A percentile compares a stretch with the other conserved stretches of the same genome.
Conservation (phyloP, 2,113 vertebrate species). For the Bolborhynchus lineola region DNA sequence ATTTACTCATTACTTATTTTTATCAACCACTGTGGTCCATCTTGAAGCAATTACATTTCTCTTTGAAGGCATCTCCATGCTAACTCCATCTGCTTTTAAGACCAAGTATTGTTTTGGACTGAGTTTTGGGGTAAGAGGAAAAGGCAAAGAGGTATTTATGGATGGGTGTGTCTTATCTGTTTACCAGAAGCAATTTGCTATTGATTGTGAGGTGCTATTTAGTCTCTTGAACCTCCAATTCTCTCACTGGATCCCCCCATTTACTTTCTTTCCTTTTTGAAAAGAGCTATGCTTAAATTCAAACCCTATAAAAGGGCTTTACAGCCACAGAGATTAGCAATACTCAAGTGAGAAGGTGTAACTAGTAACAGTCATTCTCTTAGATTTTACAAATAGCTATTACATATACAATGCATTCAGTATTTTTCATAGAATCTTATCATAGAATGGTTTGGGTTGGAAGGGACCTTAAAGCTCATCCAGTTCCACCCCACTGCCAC, state of each 20-base stretch:
- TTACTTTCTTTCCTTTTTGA: background rate
- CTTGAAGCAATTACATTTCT: conserved; percentile 68
- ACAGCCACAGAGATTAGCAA: background rate
- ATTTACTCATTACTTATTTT: conserved; percentile 52
- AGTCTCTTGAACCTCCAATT: background rate
- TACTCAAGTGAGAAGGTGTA: background rate
- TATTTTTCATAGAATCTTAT: background rate
- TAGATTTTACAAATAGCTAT: background rate
- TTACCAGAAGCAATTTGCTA: background rate
- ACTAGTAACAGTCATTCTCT: background rate
- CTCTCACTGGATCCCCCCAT: background rate
- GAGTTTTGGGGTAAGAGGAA: background rate
- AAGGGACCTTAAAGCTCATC: background rate
- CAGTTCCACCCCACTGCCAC: background rate
- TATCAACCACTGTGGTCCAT: conserved; percentile 71
- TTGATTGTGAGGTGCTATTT: background rate
- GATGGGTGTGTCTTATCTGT: background rate
- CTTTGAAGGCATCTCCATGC: conserved; percentile 20
- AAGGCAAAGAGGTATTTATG: background rate
- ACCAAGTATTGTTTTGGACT: background rate
- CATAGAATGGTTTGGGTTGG: background rate
- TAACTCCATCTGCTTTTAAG: conserved; percentile 38
- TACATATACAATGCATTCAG: background rate
- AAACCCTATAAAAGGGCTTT: background rate
- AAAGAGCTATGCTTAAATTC: background rate